Percentiles rank a stretch among this genome's conserved stretches.
phyloP scores from a whole-genome alignment of 2,113 vertebrate genomes.

The Ranitomeya imitator region DNA sequence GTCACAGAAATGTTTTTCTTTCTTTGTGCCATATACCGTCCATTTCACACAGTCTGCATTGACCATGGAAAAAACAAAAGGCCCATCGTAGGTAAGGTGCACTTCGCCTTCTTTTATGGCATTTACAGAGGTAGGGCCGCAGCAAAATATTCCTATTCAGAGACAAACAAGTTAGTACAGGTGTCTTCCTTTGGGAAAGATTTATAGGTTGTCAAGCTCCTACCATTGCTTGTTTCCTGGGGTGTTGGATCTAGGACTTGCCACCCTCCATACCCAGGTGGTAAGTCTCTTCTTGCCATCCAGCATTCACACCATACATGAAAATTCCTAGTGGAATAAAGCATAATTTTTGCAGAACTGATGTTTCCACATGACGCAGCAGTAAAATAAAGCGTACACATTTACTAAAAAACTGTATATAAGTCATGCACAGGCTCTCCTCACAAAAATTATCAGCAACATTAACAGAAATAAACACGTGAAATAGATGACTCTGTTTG shows the following conservation, averaged over 20 bases:
- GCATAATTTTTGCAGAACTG: neutral
- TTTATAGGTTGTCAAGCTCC: neutral
- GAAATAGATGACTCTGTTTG: too few species aligned
- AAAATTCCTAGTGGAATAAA: slow-evolving; percentile 65
- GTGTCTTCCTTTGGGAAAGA: neutral
- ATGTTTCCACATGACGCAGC: neutral
- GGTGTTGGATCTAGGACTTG: slow-evolving; percentile 71
- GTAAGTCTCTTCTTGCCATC: slow-evolving; percentile 69
- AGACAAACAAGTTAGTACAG: neutral
- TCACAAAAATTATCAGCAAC: too few species aligned
- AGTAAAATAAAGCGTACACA: neutral
- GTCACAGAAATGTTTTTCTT: slow-evolving; percentile 64
- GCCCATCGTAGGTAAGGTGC: slow-evolving; percentile 62
- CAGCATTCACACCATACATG: slow-evolving; percentile 73
- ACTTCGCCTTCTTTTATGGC: slow-evolving; percentile 69
- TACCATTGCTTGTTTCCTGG: slow-evolving; percentile 70
- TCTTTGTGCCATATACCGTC: slow-evolving; percentile 65
- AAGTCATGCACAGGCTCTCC: too few species aligned
- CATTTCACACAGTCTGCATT: slow-evolving; percentile 76
- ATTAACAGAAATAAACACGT: too few species aligned
- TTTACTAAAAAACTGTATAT: too few species aligned
- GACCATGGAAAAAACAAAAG: slow-evolving; percentile 72
- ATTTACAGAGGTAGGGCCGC: slow-evolving; percentile 66
- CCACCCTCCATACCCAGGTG: slow-evolving; percentile 67
- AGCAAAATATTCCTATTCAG: slow-evolving; percentile 67